Evolutionary conservation across 2,797 vertebrate species (phyloP).

Genomic region (Coracias cyanogaster): DNA sequence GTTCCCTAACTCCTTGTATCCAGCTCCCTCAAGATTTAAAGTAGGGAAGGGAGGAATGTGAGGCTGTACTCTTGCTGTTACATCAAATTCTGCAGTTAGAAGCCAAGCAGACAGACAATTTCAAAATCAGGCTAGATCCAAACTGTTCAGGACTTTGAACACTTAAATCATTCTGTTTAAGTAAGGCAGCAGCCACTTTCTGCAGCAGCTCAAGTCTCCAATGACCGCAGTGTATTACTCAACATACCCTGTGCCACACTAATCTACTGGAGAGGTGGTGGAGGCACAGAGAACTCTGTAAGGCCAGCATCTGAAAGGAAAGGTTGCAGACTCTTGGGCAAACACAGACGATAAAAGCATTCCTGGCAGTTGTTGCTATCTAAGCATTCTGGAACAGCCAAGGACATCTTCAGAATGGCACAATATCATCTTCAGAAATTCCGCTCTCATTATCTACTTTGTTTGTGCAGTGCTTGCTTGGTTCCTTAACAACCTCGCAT

Average conservation of each 20-base stretch:
- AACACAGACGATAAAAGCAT: slow-evolving; percentile 64
- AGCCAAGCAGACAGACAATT: neutral
- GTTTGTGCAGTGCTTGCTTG: slow-evolving; percentile 29
- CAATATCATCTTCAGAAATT: slow-evolving; percentile 48
- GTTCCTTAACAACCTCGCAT: neutral
- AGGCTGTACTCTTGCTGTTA: neutral
- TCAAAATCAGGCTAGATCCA: neutral
- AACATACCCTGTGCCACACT: neutral
- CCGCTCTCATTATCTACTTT: slow-evolving; percentile 32
- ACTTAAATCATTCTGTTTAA: neutral
- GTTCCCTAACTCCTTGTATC: neutral
- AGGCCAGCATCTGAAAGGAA: slow-evolving; percentile 44
- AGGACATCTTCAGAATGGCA: slow-evolving; percentile 61
- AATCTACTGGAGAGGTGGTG: slow-evolving; percentile 35
- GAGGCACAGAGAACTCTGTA: neutral
- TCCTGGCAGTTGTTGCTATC: slow-evolving; percentile 42
- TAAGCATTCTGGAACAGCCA: slow-evolving; percentile 54
- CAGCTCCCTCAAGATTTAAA: neutral
- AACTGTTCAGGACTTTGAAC: neutral
- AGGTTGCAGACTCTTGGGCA: slow-evolving; percentile 52
- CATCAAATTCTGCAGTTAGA: neutral
- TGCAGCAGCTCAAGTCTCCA: neutral
- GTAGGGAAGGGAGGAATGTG: neutral
- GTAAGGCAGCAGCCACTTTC: neutral
- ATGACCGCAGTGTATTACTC: neutral